These are phyloP conservation scores for Litocranius walleri DNA, from an alignment of 2,113 vertebrate species.

Conservation along the genomic window DNA sequence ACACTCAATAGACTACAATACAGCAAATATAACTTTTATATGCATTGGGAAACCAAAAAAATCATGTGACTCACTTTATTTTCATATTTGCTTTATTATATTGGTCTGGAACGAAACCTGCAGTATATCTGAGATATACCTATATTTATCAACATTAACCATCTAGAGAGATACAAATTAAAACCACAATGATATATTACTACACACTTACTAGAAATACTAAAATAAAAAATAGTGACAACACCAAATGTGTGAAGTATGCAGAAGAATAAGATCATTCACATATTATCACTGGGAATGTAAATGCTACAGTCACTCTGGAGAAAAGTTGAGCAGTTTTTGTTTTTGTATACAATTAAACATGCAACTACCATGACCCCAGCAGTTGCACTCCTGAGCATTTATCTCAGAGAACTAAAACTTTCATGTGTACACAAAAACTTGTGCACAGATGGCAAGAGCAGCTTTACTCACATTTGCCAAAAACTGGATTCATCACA, in stretches of 20 bases:
- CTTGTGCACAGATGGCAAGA: background rate
- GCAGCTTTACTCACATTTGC: background rate
- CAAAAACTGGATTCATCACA: background rate
- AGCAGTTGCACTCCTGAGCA: background rate
- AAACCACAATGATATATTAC: background rate
- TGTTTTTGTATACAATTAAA: background rate
- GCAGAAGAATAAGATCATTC: background rate
- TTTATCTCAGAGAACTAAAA: background rate
- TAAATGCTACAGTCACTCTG: background rate
- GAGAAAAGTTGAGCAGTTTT: background rate
- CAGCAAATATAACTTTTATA: background rate
- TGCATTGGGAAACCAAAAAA: background rate
- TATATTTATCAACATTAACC: background rate
- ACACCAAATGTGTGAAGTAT: background rate
- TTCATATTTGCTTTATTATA: background rate
- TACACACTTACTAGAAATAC: background rate
- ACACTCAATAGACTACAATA: background rate
- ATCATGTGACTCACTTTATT: background rate
- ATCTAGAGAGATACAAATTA: background rate
- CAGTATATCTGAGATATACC: background rate
- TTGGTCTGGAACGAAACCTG: background rate
- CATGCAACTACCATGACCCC: background rate
- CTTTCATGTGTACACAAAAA: background rate
- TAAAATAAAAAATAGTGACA: background rate
- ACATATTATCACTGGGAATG: background rate